phyloP scores from a whole-genome alignment of 2,797 vertebrate species.

The Chromobotia macracanthus region DNA sequence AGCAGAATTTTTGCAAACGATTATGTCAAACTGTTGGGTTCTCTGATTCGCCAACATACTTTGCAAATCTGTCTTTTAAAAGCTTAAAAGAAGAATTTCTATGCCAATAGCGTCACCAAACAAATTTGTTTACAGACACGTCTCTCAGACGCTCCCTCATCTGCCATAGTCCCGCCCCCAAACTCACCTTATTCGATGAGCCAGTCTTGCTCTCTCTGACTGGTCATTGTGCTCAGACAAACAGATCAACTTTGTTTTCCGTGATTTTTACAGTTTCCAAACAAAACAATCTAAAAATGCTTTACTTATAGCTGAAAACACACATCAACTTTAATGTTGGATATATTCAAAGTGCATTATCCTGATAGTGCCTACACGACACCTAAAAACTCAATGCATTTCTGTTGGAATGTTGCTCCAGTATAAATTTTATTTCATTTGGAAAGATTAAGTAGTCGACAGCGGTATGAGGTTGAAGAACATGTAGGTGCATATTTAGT shows the following conservation, averaged over 20 bases:
- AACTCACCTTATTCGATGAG: no score
- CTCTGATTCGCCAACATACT: not conserved
- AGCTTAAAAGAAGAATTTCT: not conserved
- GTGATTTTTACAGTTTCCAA: conserved; percentile 3
- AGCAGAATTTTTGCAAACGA: conserved; percentile 3
- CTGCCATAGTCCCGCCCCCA: no score
- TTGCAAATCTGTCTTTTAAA: not conserved
- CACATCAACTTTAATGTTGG: not conserved
- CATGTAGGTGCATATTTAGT: conserved; percentile 13
- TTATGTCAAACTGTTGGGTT: not conserved
- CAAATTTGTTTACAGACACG: not conserved
- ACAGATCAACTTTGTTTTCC: no score
- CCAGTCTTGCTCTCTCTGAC: no score
- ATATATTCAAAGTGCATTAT: conserved; percentile 47
- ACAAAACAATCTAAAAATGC: not conserved
- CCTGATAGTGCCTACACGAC: conserved; percentile 35
- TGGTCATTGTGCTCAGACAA: no score
- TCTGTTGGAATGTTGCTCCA: conserved; percentile 20
- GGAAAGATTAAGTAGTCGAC: conserved; percentile 7
- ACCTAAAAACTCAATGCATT: conserved; percentile 16
- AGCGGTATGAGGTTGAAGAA: not conserved
- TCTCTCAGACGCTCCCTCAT: no score
- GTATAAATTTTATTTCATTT: conserved; percentile 12
- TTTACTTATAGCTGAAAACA: not conserved
- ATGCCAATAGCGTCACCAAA: not conserved